Percentiles rank a stretch among this genome's conserved stretches.
Evolutionary conservation across 2,113 vertebrate species (phyloP).

Genomic region (Hyaena hyaena): DNA sequence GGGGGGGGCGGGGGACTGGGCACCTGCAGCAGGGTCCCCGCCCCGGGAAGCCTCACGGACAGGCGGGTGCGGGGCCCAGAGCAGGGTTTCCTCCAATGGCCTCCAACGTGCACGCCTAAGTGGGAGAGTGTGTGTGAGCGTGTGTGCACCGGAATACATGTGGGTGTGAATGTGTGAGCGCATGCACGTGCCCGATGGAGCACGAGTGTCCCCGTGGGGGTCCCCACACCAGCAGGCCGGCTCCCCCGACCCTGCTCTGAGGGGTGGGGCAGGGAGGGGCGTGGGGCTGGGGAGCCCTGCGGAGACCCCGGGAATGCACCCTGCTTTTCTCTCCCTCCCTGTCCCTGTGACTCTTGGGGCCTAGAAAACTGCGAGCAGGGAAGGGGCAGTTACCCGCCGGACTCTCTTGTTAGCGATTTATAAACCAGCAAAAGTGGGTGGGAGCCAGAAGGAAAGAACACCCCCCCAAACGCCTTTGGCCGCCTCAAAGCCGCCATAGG

Average conservation of each 20-base stretch:
- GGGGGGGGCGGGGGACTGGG: background rate
- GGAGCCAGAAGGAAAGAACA: background rate
- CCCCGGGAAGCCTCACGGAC: too few relatives aligned
- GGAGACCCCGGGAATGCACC: background rate
- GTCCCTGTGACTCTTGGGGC: background rate
- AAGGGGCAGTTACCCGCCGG: background rate
- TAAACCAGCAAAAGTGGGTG: too few relatives aligned
- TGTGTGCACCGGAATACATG: too few relatives aligned
- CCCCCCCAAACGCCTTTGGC: background rate
- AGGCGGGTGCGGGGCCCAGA: background rate
- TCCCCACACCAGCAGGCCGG: background rate
- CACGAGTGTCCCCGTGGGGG: background rate
- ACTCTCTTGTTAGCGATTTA: background rate
- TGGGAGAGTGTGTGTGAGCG: background rate
- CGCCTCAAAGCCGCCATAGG: background rate
- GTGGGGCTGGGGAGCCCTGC: background rate
- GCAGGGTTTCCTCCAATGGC: too few relatives aligned
- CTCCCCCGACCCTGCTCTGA: accelerated
- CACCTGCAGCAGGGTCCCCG: background rate
- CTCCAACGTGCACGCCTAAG: background rate
- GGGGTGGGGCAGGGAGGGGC: background rate
- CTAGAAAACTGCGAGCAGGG: background rate
- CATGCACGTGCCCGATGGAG: too few relatives aligned
- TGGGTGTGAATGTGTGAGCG: background rate
- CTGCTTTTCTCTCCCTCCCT: background rate